Conservation (phyloP, 2,113 vertebrate genomes). For the Gobio gobio region DNA sequence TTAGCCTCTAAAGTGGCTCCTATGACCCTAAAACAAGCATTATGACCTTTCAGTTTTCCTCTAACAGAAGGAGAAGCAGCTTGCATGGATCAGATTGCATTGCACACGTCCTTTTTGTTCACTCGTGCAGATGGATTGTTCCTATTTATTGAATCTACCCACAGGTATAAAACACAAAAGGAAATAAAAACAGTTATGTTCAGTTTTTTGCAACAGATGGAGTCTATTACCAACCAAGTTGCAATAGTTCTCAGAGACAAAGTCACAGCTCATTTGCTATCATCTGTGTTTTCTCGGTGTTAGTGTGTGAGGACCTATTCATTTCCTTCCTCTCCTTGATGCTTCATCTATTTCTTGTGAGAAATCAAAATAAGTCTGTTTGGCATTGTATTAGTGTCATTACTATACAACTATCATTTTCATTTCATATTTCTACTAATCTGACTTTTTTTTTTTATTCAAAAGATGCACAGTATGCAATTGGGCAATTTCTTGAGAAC, state of each 20-base stretch:
- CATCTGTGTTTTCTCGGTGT: not conserved
- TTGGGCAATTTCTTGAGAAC: not conserved
- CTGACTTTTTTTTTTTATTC: not conserved
- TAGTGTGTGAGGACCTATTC: not conserved
- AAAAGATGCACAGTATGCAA: not conserved
- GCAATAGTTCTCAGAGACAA: not conserved
- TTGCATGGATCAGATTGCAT: not conserved
- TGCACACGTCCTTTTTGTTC: not conserved
- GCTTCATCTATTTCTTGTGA: not conserved
- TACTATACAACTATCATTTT: not conserved
- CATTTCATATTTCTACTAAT: not conserved
- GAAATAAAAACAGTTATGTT: not conserved
- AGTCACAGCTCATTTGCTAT: not conserved
- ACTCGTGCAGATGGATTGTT: not conserved
- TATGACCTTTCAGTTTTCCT: not conserved
- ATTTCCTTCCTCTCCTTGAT: constrained; percentile 3
- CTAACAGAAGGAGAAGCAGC: not conserved
- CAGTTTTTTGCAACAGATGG: not conserved
- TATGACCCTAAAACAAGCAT: not conserved
- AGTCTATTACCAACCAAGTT: not conserved
- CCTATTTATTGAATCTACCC: not conserved
- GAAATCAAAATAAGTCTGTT: not conserved
- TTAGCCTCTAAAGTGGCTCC: not conserved
- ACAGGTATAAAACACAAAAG: not conserved
- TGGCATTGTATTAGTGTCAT: not conserved